Evolutionary conservation across 2,888 invertebrate genomes (phyloP), one percentile per base, ranked within the genome.

Genomic region (Scelioninae gen. 2): DNA sequence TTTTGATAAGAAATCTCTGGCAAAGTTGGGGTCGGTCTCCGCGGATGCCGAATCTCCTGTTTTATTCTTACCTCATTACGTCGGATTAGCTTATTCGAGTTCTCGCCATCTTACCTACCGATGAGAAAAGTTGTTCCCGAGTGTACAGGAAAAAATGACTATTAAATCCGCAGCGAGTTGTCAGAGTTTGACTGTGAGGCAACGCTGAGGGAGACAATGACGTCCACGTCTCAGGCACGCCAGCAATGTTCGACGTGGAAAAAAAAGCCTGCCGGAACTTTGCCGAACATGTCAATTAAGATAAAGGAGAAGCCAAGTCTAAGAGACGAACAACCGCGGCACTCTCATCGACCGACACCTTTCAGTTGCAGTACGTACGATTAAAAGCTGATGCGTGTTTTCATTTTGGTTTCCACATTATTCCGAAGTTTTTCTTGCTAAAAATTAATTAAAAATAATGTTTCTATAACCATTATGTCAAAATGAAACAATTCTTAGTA

Each of bases 1-100:
- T 85, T 85, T 85, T 85, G 85, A 85, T 85, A 85, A 85, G 85
- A 84, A 85, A 85, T 83, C 85, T 84, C 81, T 77, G 71, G 79
- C 79, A 83, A 85, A 85, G 81, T 85, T 85, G 76, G 76, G 77
- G 78, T 43, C 18, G n/a, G 33, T 39, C 65, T n/a, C 71, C 50
- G 64, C 73, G 50, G n/a, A n/a, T 57, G 60, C 68, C 76, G 72
- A 58, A 75, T 73, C 78, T 75, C 75, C 77, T 78, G 79, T 83
- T 83, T 82, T 83, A 83, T 83, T 84, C 82, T 82, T 84, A 84
- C 81, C 84, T 83, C 84, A 82, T 85, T 84, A 85, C 82, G 79
- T 73, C 75, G 81, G 81, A 84, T 85, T 84, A 85, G 82, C 81
- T 82, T 82, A 81, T 81, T 81, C 80, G 79, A 79, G 74, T 73